Base-by-base conservation (phyloP, 1,140 invertebrate species). In the Rhagoletis pomonella region DNA sequence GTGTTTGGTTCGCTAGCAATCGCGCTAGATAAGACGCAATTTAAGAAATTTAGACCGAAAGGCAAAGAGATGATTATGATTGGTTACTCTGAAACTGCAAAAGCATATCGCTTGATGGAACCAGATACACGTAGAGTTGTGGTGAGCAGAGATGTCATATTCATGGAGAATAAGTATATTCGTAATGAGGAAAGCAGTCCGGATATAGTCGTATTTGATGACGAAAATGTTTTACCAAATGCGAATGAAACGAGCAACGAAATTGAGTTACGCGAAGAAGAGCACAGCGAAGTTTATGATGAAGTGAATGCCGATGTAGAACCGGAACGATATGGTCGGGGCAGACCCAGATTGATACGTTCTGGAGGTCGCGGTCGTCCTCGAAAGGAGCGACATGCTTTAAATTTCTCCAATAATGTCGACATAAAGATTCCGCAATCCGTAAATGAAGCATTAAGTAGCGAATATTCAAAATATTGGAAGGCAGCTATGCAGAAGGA, bases 401-500 rank as follows among this genome's bases (percentile, higher is more conserved):
- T 62, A n/a, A 62, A 62, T 62, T 4, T n/a, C 3, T 12, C 17
- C 12, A 12, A 62, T 4, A 14, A 12, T 4, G 3, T 14, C 60
- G 60, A 62, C 3, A n/a, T 62, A n/a, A n/a, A 4, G 12, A 14
- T 62, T 12, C 60, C 60, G 12, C 7, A 62, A 62, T 12, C 6
- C 3, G 9, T 17, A 3, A 14, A 62, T 3, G 60, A 62, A 6
- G 60, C 12, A 6, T 12, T 10, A n/a, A n/a, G 4, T 62, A 62
- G 12, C 17, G 12, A 62, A 14, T n/a, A 62, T 17, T 6, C 60
- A 62, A 3, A 0, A 17, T 6, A 0, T 12, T n/a, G 60, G 60
- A 6, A 14, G 4, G 60, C 10, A n/a, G 60, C 10, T 12, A 92
- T 93, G 88, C 50, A 88, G 85, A 85, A 89, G 19, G 91, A 93